Percentiles rank a stretch among this genome's conserved stretches.
phyloP scores from a whole-genome alignment of 2,113 vertebrate genomes.

The Trichechus manatus region DNA sequence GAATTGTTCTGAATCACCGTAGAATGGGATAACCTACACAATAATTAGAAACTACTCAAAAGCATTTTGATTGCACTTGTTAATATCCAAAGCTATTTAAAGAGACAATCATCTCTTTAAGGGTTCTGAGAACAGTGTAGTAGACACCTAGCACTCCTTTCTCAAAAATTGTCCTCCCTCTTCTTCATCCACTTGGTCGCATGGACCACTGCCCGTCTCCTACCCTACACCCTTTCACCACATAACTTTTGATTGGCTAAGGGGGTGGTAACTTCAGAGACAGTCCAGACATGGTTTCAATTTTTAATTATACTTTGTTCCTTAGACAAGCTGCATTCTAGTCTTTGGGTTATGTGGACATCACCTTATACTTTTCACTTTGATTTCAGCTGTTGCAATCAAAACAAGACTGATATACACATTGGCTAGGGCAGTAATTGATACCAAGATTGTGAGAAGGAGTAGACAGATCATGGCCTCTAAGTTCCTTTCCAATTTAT shows the following conservation, averaged over 20 bases:
- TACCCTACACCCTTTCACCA: rapidly evolving
- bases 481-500: background rate
- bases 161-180: background rate
- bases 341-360: background rate
- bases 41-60: constrained; percentile 30
- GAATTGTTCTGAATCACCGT: background rate
- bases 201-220: background rate
- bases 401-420: background rate
- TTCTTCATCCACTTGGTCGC: background rate
- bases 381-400: background rate
- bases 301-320: background rate
- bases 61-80: background rate
- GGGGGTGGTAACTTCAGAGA: background rate
- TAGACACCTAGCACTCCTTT: background rate
- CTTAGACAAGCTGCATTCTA: background rate
- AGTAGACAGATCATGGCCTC: background rate
- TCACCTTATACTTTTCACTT: background rate
- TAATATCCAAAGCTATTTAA: background rate
- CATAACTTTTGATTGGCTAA: background rate
- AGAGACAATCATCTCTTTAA: background rate
- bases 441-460: background rate
- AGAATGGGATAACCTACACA: background rate
- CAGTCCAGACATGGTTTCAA: background rate
- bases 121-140: background rate
- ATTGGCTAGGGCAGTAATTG: background rate